A percentile compares a stretch with the other conserved stretches of the same genome.
phyloP scores from a whole-genome alignment of 2,113 vertebrate species.

The Euleptes europaea region DNA sequence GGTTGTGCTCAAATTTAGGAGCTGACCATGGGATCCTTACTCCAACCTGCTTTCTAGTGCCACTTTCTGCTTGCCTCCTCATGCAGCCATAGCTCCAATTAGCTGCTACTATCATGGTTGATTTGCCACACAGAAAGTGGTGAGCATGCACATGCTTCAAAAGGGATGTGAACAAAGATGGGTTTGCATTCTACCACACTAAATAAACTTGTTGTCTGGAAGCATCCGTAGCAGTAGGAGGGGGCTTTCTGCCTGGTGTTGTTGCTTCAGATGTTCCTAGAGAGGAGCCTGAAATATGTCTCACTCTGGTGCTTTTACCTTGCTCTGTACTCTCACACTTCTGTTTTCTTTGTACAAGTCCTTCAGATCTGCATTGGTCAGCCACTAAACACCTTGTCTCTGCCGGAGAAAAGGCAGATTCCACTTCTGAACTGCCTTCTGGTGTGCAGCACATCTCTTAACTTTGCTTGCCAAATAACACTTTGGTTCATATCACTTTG shows the following conservation, averaged over 20 bases:
- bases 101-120: not conserved
- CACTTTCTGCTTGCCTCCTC: not conserved
- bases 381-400: not conserved
- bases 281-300: not conserved
- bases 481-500: not conserved
- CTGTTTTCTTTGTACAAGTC: not conserved
- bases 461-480: not conserved
- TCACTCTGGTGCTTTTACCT: not conserved
- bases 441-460: not conserved
- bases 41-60: not conserved
- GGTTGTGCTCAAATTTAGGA: not conserved
- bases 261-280: not conserved
- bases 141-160: not conserved
- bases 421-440: not conserved
- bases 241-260: not conserved
- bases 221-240: not conserved
- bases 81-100: not conserved
- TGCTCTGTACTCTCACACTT: not conserved
- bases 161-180: too few relatives aligned
- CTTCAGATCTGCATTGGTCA: not conserved
- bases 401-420: not conserved
- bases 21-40: not conserved
- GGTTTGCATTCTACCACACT: not conserved
- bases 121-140: not conserved
- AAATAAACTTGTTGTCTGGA: not conserved